Conservation (phyloP, 2,888 invertebrate species). For the Lacanobia wlatinum region DNA sequence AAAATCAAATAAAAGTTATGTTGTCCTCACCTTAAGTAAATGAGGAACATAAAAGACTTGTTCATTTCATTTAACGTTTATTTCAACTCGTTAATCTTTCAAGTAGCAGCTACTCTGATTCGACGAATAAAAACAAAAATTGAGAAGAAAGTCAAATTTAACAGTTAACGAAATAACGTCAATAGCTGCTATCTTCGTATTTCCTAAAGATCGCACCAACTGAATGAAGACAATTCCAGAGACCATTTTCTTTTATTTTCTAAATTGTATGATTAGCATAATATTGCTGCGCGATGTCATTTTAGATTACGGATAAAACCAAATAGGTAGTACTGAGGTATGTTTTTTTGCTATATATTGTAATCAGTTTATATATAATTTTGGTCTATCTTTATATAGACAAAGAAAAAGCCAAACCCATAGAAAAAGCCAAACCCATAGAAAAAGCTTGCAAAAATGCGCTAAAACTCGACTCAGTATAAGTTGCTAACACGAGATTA, state of each 20-base stretch:
- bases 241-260: constrained; percentile 47
- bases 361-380: not conserved
- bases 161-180: constrained; percentile 26
- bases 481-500: too few species aligned
- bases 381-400: too few species aligned
- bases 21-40: constrained; percentile 14
- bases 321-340: not conserved
- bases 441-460: too few species aligned
- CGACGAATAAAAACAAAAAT: constrained; percentile 11
- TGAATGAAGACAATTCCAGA: constrained; percentile 36
- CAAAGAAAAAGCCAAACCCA: too few species aligned
- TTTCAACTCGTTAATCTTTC: constrained; percentile 14
- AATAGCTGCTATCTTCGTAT: constrained; percentile 29
- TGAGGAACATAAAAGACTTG: constrained; percentile 24
- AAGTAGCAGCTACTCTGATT: constrained; percentile 13
- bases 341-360: not conserved
- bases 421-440: too few species aligned
- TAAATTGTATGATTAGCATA: constrained; percentile 41
- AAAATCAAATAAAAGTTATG: constrained; percentile 6
- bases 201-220: constrained; percentile 35
- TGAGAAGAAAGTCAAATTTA: constrained; percentile 9
- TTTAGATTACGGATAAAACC: constrained; percentile 19
- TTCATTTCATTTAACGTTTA: constrained; percentile 36
- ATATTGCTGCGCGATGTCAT: constrained; percentile 12
- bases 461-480: too few species aligned